phyloP scores from a whole-genome alignment of 2,888 invertebrate genomes.

The Nomada fucata region DNA sequence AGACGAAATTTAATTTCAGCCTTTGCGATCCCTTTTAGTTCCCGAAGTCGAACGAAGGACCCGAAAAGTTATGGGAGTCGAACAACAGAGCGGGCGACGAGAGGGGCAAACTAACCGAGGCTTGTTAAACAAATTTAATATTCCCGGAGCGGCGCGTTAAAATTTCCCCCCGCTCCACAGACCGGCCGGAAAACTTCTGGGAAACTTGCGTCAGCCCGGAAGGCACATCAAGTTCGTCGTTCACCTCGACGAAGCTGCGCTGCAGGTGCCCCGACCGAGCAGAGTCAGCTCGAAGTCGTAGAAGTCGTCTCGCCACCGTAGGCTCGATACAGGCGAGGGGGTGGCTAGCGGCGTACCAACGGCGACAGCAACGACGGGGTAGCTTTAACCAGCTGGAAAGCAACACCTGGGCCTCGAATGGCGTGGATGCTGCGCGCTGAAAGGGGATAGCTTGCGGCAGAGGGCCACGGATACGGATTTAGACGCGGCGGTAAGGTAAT shows the following conservation, averaged over 20 bases:
- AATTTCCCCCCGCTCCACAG: slow-evolving; percentile 60
- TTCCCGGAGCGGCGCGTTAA: slow-evolving; percentile 65
- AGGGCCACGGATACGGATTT: slow-evolving; percentile 60
- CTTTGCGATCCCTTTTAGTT: slow-evolving; percentile 51
- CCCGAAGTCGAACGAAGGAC: slow-evolving; percentile 54
- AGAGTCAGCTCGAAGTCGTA: slow-evolving; percentile 45
- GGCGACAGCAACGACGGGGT: slow-evolving; percentile 61
- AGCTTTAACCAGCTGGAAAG: slow-evolving; percentile 72
- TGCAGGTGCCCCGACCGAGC: slow-evolving; percentile 40
- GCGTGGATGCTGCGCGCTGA: slow-evolving; percentile 20
- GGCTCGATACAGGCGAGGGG: slow-evolving; percentile 33
- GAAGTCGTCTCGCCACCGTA: slow-evolving; percentile 62
- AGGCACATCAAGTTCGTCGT: slow-evolving; percentile 81
- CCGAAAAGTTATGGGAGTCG: slow-evolving; percentile 50
- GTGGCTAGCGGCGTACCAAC: slow-evolving; percentile 28
- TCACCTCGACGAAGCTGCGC: slow-evolving; percentile 28
- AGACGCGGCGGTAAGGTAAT: slow-evolving; percentile 69
- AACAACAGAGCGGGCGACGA: slow-evolving; percentile 9
- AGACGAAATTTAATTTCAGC: slow-evolving; percentile 74
- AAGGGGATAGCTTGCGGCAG: slow-evolving; percentile 45
- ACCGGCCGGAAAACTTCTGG: slow-evolving; percentile 71
- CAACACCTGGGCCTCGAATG: slow-evolving; percentile 73
- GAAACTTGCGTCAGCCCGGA: slow-evolving; percentile 81
- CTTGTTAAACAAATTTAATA: slow-evolving; percentile 81
- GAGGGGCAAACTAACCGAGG: slow-evolving; percentile 27